A percentile compares a stretch with the other conserved stretches of the same genome.
Evolutionary conservation across 1,140 invertebrate genomes (phyloP).

Genomic region (Meloidogyne exigua): DNA sequence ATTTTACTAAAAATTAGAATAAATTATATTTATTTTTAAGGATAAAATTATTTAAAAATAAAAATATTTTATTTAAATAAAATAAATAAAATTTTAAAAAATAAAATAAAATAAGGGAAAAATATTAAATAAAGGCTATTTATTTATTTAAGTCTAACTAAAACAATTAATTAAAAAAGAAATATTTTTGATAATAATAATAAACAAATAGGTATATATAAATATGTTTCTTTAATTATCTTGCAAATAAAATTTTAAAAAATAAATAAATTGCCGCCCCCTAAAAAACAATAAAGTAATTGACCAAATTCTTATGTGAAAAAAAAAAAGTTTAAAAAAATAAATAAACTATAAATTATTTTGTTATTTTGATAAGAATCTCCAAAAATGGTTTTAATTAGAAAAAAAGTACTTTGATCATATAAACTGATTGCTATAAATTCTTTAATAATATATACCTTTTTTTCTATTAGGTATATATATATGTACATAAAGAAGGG

Average conservation of each 20-base stretch:
- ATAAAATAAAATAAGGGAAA: no score
- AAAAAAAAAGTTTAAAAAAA: not conserved
- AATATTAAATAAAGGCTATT: no score
- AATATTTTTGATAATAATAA: not conserved
- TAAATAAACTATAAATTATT: not conserved
- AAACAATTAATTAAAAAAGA: not conserved
- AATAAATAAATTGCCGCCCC: not conserved
- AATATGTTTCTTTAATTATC: not conserved
- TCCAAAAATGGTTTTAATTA: not conserved
- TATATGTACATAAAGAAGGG: no score
- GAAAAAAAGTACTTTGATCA: conserved; percentile 1
- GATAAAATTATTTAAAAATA: no score
- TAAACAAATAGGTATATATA: no score
- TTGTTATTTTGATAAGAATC: not conserved
- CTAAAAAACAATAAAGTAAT: not conserved
- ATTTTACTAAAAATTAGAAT: no score
- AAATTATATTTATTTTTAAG: no score
- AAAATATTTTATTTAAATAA: no score
- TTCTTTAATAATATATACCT: not conserved
- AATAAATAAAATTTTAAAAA: no score
- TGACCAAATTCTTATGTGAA: not conserved
- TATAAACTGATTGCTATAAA: not conserved
- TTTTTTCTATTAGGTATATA: no score
- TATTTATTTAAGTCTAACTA: no score
- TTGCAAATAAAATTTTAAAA: not conserved